A percentile compares a stretch with the other conserved stretches of the same genome.
phyloP scores from a whole-genome alignment of 2,113 vertebrate species.

The Lipophrys pholis region DNA sequence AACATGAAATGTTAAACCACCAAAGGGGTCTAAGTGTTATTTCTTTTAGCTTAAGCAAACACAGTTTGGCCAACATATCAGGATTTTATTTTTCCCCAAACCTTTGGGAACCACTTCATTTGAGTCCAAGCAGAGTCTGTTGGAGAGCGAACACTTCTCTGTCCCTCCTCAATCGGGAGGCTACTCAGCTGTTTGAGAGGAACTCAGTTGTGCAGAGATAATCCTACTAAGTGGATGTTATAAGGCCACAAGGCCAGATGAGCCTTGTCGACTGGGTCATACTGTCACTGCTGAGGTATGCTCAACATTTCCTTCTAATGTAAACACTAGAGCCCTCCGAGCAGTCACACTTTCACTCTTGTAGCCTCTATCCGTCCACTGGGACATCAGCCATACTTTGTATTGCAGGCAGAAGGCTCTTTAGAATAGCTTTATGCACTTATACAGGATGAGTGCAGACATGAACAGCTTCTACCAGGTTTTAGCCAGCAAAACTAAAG shows the following conservation, averaged over 20 bases:
- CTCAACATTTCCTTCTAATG: slow-evolving; percentile 76
- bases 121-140: neutral
- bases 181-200: slow-evolving; percentile 30
- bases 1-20: too few species aligned
- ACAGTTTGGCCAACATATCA: slow-evolving; percentile 2
- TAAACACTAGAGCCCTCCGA: slow-evolving; percentile 65
- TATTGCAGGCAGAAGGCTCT: neutral
- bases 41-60: slow-evolving; percentile 24
- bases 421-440: slow-evolving; percentile 8
- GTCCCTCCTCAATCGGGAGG: slow-evolving; percentile 11
- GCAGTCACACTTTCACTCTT: slow-evolving; percentile 44
- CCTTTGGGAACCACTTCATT: slow-evolving; percentile 13
- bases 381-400: slow-evolving; percentile 24
- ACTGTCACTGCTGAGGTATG: slow-evolving; percentile 72
- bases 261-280: slow-evolving; percentile 44
- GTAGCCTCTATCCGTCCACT: slow-evolving; percentile 1
- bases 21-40: neutral
- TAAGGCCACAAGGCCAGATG: slow-evolving; percentile 47
- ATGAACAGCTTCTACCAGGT: too few species aligned
- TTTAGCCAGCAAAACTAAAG: slow-evolving; percentile 8
- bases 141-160: slow-evolving; percentile 8
- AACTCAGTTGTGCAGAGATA: slow-evolving; percentile 23
- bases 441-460: slow-evolving; percentile 2
- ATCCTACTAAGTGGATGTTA: slow-evolving; percentile 26
- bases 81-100: neutral